Base-by-base conservation (phyloP, 2,113 vertebrate genomes). In the Osmerus eperlanus region DNA sequence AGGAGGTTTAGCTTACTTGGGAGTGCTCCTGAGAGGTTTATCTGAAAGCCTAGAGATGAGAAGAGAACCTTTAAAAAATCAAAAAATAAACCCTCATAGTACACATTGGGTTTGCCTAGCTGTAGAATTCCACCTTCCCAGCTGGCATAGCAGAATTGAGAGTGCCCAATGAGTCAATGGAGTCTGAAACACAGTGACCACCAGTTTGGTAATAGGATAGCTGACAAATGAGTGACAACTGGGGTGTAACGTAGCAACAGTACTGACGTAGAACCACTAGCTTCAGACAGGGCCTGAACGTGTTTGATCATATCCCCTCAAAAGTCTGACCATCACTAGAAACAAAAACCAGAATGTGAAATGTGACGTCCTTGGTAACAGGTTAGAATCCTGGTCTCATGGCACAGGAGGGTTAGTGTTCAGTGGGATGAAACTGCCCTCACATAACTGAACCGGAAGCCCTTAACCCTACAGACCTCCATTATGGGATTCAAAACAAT, bases 1-100 rank as follows among this genome's bases (percentile, higher is more conserved):
- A 84, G 84, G 79, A 88, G 75, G 82, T 32, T 82, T 83, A 74
- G 81, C 91, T 93, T 93, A 92, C 91, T 92, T 91, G 90, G 90
- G 78, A 86, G 86, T 75, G 86, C 85, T 91, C 90, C 91, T 85
- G 89, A 89, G 81, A 92, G 90, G 90, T 91, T 92, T 89, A 92
- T 90, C 88, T 91, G 91, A 91, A 93, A 92, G 74, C 91, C 92
- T 92, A 83, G 81, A 87, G 87, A 85, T 72, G 84, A 90, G 81
- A 89, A 91, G 81, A 91, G 83, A 91, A 81, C 82, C 61, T 83
- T 84, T 82, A 83, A 68, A 28, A 25, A n/a, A n/a, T 84, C 81
- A 83, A 68, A 28, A 28, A 28, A 28, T 28, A 28, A 28, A 28
- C 25, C 25, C 25, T 63, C 53, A 12, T 16, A 28, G 23, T 13